phyloP scores from a whole-genome alignment of 2,888 invertebrate genomes.

The Fragum whitleyi region DNA sequence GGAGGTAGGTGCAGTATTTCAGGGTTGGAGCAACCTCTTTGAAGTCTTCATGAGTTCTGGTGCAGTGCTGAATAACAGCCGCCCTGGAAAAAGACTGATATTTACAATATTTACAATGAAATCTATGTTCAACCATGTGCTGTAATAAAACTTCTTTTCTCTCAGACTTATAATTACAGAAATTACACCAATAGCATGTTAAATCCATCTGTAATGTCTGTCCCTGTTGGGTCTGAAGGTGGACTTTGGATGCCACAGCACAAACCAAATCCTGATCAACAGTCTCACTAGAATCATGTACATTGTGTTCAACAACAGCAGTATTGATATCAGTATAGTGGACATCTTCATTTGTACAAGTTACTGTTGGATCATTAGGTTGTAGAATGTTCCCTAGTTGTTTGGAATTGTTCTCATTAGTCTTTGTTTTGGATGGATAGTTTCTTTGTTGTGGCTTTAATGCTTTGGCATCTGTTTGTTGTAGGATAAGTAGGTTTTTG shows the following conservation, averaged over 20 bases:
- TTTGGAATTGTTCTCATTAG: background rate
- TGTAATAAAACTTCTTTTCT: slow-evolving; percentile 69
- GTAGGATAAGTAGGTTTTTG: slow-evolving; percentile 71
- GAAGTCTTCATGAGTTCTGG: slow-evolving; percentile 71
- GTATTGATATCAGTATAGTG: slow-evolving; percentile 54
- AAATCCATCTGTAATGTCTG: slow-evolving; percentile 71
- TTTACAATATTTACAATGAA: slow-evolving; percentile 76
- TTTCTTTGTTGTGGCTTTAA: slow-evolving; percentile 64
- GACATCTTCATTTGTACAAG: slow-evolving; percentile 66
- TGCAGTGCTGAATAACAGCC: slow-evolving; percentile 75
- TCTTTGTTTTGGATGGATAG: slow-evolving; percentile 38
- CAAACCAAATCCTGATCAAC: slow-evolving; percentile 74
- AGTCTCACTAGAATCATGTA: slow-evolving; percentile 61
- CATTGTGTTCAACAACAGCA: slow-evolving; percentile 70
- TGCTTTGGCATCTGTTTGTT: slow-evolving; percentile 68
- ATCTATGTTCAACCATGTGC: slow-evolving; percentile 78
- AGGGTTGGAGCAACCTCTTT: slow-evolving; percentile 64
- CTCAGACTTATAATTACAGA: slow-evolving; percentile 75
- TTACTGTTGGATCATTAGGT: slow-evolving; percentile 69
- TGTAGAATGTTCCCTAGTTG: slow-evolving; percentile 55
- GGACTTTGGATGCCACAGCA: slow-evolving; percentile 73
- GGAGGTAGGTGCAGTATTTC: slow-evolving; percentile 74
- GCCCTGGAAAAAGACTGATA: slow-evolving; percentile 79
- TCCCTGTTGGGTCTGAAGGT: slow-evolving; percentile 64
- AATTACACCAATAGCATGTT: slow-evolving; percentile 79